phyloP scores from a whole-genome alignment of 2,888 invertebrate species.

The Meloe dianella region DNA sequence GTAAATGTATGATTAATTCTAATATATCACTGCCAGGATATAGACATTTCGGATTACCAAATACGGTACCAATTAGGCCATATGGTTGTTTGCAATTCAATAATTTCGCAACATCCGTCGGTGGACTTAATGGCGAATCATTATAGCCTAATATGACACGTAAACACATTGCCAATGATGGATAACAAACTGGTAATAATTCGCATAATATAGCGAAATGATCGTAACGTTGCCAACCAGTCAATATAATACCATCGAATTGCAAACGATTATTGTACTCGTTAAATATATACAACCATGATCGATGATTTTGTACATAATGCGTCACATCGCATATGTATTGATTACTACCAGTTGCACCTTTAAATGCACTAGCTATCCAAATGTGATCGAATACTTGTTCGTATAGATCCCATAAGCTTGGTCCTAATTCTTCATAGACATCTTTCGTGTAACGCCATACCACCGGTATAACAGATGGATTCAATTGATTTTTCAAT shows the following conservation, averaged over 20 bases:
- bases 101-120: constrained; percentile 53
- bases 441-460: constrained; percentile 70
- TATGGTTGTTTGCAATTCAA: constrained; percentile 54
- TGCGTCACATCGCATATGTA: constrained; percentile 65
- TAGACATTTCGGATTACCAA: constrained; percentile 52
- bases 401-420: constrained; percentile 65
- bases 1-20: constrained; percentile 57
- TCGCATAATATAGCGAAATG: constrained; percentile 72
- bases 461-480: constrained; percentile 70
- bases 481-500: constrained; percentile 56
- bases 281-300: constrained; percentile 70
- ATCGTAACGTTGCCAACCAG: constrained; percentile 76
- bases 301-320: constrained; percentile 74
- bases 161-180: constrained; percentile 66
- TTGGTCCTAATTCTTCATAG: constrained; percentile 50
- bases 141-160: constrained; percentile 59
- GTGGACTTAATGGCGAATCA: constrained; percentile 62
- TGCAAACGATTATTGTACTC: constrained; percentile 61
- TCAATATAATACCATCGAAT: constrained; percentile 72
- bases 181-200: constrained; percentile 67
- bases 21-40: constrained; percentile 54
- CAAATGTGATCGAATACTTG: constrained; percentile 72
- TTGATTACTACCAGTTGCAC: constrained; percentile 66
- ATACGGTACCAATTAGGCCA: constrained; percentile 49
- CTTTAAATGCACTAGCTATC: constrained; percentile 87